Evolutionary conservation across 2,113 vertebrate species (phyloP).

Genomic region (Microtus oregoni): DNA sequence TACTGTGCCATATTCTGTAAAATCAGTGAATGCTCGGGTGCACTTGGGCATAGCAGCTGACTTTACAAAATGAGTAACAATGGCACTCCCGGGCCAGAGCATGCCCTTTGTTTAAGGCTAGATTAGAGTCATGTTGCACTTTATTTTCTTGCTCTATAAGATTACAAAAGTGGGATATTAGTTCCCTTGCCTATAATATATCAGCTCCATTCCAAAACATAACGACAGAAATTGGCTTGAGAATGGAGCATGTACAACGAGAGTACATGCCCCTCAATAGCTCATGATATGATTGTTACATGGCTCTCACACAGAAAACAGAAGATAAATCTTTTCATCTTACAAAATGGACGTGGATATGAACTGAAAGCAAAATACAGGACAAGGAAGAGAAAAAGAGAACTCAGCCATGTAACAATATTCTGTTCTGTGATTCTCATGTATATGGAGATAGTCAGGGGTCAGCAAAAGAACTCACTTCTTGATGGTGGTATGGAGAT

Average conservation of each 20-base stretch:
- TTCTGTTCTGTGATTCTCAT: background rate
- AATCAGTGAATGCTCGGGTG: conserved; percentile 14
- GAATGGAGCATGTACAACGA: background rate
- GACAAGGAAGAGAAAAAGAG: background rate
- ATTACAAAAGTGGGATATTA: conserved; percentile 30
- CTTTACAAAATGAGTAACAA: conserved; percentile 61
- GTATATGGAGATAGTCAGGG: background rate
- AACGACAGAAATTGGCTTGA: background rate
- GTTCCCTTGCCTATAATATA: background rate
- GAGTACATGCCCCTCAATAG: background rate
- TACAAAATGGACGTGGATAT: background rate
- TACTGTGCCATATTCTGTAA: conserved; percentile 35
- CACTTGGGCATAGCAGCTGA: conserved; percentile 12
- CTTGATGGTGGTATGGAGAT: background rate
- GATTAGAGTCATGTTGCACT: background rate
- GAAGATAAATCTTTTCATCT: background rate
- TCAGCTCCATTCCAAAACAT: conserved; percentile 46
- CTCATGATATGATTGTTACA: background rate
- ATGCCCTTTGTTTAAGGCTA: conserved; percentile 57
- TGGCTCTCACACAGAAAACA: background rate
- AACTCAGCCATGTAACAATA: background rate
- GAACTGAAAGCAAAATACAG: conserved; percentile 17
- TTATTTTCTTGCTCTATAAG: conserved; percentile 46
- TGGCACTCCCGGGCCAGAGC: conserved; percentile 28
- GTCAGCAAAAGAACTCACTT: background rate